phyloP scores from a whole-genome alignment of 2,113 vertebrate species.

The Vombatus ursinus region DNA sequence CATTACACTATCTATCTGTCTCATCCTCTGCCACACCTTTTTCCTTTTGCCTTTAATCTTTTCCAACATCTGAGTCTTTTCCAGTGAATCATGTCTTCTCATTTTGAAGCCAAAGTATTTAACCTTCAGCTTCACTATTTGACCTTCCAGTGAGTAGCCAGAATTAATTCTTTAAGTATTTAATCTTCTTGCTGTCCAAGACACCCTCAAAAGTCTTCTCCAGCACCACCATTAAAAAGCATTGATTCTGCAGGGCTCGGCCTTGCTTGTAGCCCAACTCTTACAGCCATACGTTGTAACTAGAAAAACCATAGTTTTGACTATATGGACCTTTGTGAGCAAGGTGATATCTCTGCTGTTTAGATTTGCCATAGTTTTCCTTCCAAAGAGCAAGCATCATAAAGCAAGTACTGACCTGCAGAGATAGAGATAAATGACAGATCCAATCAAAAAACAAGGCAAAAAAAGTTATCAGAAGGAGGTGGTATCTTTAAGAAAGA shows the following conservation, averaged over 20 bases:
- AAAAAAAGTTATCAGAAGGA: not conserved
- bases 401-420: not conserved
- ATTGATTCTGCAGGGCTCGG: not conserved
- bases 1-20: not conserved
- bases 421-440: not conserved
- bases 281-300: not conserved
- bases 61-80: not conserved
- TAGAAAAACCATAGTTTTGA: not conserved
- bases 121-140: not conserved
- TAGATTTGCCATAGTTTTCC: not conserved
- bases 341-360: not conserved
- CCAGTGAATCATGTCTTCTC: not conserved
- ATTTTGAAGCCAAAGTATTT: not conserved
- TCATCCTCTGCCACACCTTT: not conserved
- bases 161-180: not conserved
- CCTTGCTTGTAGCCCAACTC: not conserved
- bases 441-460: not conserved
- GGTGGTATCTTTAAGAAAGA: not conserved
- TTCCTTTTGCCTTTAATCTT: not conserved
- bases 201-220: not conserved
- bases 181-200: not conserved
- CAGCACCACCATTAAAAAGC: not conserved
- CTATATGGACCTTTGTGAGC: not conserved
- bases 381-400: not conserved
- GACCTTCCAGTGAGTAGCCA: not conserved